phyloP scores from a whole-genome alignment of 2,113 vertebrate species.

The Caretta caretta region DNA sequence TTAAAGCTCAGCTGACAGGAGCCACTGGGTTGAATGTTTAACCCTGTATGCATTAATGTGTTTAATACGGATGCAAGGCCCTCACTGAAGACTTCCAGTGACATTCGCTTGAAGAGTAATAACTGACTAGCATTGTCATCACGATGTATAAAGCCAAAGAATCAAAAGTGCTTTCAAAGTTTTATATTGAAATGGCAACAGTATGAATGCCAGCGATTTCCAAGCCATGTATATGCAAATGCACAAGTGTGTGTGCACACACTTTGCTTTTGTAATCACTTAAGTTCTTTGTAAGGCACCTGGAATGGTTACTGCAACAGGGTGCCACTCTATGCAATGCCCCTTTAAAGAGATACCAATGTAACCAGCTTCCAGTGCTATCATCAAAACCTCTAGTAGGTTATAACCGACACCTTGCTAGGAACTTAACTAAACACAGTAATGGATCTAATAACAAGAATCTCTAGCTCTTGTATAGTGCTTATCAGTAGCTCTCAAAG shows the following conservation, averaged over 20 bases:
- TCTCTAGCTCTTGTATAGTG: neutral
- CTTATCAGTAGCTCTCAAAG: neutral
- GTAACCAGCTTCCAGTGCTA: neutral
- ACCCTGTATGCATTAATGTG: neutral
- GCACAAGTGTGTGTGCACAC: no score
- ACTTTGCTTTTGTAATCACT: neutral
- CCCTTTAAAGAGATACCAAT: neutral
- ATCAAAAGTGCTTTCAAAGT: neutral
- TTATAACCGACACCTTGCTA: no score
- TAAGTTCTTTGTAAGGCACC: neutral
- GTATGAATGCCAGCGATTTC: neutral
- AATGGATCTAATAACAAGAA: neutral
- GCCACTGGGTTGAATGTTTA: neutral
- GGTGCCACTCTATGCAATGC: neutral
- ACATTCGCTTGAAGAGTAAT: neutral
- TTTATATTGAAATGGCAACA: neutral
- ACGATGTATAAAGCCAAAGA: neutral
- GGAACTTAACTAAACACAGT: neutral
- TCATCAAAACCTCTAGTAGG: neutral
- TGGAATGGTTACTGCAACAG: neutral
- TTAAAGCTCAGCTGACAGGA: neutral
- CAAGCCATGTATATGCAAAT: neutral
- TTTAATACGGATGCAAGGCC: neutral
- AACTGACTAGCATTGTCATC: neutral
- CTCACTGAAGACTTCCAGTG: neutral